These are phyloP conservation scores for Frankliniella intonsa DNA, from an alignment of 2,888 invertebrate genomes.

Conservation along the genomic window DNA sequence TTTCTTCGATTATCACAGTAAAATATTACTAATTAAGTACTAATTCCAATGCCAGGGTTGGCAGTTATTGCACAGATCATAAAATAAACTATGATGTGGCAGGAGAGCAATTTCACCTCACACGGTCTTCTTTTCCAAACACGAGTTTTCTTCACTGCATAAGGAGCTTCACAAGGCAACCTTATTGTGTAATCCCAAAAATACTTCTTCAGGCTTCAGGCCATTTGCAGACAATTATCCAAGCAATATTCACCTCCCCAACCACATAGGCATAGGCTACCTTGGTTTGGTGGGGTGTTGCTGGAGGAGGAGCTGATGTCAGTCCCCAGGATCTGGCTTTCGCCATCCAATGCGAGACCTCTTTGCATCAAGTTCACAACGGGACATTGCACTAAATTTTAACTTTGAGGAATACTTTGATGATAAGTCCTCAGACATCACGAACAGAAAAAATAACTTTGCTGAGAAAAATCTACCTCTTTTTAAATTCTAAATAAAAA, in stretches of 20 bases:
- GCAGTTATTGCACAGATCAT: background rate
- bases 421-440: conserved; percentile 17
- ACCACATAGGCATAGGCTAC: conserved; percentile 7
- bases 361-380: conserved; percentile 39
- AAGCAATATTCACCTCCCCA: conserved; percentile 3
- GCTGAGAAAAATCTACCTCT: too few species aligned
- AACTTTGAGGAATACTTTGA: conserved; percentile 25
- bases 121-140: background rate
- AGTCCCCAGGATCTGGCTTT: conserved; percentile 42
- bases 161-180: background rate
- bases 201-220: background rate
- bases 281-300: conserved; percentile 21
- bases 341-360: conserved; percentile 41
- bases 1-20: background rate
- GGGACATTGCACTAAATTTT: conserved; percentile 27
- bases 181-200: background rate
- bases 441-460: background rate
- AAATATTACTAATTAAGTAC: conserved; percentile 2
- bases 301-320: conserved; percentile 38
- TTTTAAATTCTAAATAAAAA: background rate
- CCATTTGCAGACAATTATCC: background rate
- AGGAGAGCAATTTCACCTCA: background rate
- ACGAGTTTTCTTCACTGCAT: background rate
- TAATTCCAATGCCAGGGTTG: background rate
- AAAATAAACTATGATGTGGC: background rate